Evolutionary conservation across 2,888 invertebrate species (phyloP).

Genomic region (Iphiclides podalirius): DNA sequence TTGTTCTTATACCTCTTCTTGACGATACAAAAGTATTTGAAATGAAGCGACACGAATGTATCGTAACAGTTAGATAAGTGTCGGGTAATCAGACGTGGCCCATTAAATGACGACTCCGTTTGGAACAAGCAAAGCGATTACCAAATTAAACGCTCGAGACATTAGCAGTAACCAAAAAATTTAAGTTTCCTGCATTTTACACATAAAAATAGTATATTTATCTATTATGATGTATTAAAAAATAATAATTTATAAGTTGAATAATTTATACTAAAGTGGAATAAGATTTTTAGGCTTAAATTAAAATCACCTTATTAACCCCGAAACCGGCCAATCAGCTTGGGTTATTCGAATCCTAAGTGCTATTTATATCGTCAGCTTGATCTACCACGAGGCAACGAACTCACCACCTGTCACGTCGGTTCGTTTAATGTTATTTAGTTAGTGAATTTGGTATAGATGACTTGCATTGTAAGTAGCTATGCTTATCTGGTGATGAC

Average conservation of each 20-base stretch:
- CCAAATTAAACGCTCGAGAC: neutral
- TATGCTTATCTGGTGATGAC: too few relatives aligned
- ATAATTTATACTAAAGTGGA: too few relatives aligned
- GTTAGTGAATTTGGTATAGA: too few relatives aligned
- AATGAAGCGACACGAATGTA: neutral
- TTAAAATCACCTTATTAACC: neutral
- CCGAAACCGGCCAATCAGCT: neutral
- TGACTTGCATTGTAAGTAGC: too few relatives aligned
- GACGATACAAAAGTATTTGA: constrained; percentile 2
- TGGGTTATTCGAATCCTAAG: neutral
- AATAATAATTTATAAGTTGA: too few relatives aligned
- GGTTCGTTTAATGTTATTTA: constrained; percentile 1
- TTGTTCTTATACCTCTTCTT: too few relatives aligned
- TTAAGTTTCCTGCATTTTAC: too few relatives aligned
- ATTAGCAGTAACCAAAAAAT: too few relatives aligned
- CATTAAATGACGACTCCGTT: constrained; percentile 3
- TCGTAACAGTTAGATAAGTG: constrained; percentile 17
- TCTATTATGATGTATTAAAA: too few relatives aligned
- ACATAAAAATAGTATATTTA: too few relatives aligned
- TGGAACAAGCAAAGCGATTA: constrained; percentile 1
- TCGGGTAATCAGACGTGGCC: constrained; percentile 7
- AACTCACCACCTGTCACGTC: constrained; percentile 14
- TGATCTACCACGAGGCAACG: constrained; percentile 6
- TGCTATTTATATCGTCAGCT: neutral
- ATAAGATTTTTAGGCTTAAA: too few relatives aligned